Evolutionary conservation across 2,888 invertebrate species (phyloP).

Genomic region (Drosophila tripunctata): DNA sequence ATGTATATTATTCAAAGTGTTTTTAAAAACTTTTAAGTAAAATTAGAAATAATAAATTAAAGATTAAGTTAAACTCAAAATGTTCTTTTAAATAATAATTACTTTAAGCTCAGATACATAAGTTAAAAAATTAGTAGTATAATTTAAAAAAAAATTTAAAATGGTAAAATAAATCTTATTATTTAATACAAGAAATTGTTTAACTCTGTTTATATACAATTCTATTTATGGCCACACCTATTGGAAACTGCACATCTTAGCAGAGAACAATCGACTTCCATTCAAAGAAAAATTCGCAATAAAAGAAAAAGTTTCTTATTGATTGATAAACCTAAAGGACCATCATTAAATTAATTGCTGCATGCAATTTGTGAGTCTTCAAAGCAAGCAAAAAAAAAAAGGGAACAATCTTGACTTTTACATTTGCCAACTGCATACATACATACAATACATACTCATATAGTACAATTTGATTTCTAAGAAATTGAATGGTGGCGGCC

Average conservation of each 20-base stretch:
- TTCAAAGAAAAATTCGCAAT: not conserved
- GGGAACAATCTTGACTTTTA: not conserved
- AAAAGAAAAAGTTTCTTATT: not conserved
- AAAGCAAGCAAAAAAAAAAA: not conserved
- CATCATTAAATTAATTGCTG: constrained; percentile 16
- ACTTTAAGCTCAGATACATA: too few species aligned
- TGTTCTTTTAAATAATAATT: too few species aligned
- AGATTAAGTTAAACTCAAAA: too few species aligned
- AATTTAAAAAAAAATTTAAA: too few species aligned
- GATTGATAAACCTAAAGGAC: not conserved
- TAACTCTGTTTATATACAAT: too few species aligned
- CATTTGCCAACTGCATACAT: not conserved
- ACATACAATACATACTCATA: not conserved
- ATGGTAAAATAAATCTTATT: too few species aligned
- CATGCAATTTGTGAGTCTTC: too few species aligned
- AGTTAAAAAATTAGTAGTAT: not conserved
- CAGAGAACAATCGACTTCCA: not conserved
- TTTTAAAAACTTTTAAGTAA: too few species aligned
- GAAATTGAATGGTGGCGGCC: constrained; percentile 83
- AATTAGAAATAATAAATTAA: too few species aligned
- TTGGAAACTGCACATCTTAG: not conserved
- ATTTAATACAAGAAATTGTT: too few species aligned
- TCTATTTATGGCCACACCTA: not conserved
- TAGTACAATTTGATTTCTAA: constrained; percentile 50
- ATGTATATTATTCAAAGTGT: too few species aligned